These are phyloP conservation scores for Sepiola atlantica DNA, from an alignment of 2,888 invertebrate species.

Conservation along the genomic window DNA sequence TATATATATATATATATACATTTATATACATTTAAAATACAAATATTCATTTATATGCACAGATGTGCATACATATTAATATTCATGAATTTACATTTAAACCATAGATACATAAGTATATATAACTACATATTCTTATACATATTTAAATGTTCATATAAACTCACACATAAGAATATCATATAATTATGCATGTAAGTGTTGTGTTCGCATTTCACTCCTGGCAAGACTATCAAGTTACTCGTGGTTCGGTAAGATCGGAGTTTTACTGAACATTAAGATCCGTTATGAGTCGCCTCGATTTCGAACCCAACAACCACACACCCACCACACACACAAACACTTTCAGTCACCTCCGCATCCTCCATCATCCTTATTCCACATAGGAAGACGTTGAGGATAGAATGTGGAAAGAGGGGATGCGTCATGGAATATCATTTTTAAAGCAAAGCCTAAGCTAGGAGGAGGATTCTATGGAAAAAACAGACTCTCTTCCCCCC, in stretches of 20 bases:
- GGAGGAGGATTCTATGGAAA: not conserved
- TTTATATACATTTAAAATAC: too few relatives aligned
- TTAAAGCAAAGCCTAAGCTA: not conserved
- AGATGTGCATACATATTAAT: too few relatives aligned
- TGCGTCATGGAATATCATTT: not conserved
- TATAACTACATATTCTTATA: too few relatives aligned
- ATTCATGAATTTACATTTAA: too few relatives aligned
- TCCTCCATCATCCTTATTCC: too few relatives aligned
- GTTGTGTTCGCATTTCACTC: not conserved
- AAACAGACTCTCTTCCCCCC: not conserved
- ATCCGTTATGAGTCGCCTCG: not conserved
- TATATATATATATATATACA: too few relatives aligned
- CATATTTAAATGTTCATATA: too few relatives aligned
- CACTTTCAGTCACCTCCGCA: too few relatives aligned
- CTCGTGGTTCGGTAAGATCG: not conserved
- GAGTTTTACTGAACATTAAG: not conserved
- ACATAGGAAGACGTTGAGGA: not conserved
- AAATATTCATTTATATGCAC: too few relatives aligned
- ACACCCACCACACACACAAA: too few relatives aligned
- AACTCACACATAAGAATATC: too few relatives aligned
- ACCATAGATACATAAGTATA: too few relatives aligned
- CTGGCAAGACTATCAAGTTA: not conserved
- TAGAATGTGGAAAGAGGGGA: not conserved
- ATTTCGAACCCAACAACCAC: not conserved
- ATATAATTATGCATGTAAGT: not conserved